Evolutionary conservation across 1,140 invertebrate genomes (phyloP).

Genomic region (Drosophila setifemur): DNA sequence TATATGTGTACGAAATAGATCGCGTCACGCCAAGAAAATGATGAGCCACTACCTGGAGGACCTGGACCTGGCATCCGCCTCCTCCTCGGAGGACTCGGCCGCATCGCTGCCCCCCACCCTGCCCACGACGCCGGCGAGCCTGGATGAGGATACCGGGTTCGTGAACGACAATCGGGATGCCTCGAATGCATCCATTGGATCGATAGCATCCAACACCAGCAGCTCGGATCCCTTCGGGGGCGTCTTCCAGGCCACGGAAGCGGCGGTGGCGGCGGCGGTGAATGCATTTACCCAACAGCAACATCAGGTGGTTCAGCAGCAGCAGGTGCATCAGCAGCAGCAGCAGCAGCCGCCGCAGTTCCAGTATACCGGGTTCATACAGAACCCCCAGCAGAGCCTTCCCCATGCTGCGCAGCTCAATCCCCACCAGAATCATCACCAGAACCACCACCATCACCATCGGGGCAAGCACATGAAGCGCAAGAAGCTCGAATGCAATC

Average conservation of each 20-base stretch:
- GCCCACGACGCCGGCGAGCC: conserved; percentile 1
- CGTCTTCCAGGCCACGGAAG: conserved; percentile 48
- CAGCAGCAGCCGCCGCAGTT: conserved; percentile 31
- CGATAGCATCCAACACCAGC: not conserved
- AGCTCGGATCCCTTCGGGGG: conserved; percentile 47
- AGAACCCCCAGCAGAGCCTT: conserved; percentile 8
- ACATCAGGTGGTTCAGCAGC: conserved; percentile 5
- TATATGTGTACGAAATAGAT: conserved; percentile 58
- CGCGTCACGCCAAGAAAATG: conserved; percentile 57
- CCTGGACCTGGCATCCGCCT: conserved; percentile 35
- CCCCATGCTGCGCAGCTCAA: conserved; percentile 7
- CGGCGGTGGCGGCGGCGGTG: conserved; percentile 17
- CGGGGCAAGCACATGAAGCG: conserved; percentile 83
- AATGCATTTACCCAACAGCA: conserved; percentile 27
- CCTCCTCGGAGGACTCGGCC: conserved; percentile 41
- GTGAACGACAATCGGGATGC: conserved; percentile 49
- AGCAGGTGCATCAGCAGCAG: conserved; percentile 29
- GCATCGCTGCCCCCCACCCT: not conserved
- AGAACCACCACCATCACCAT: conserved; percentile 3
- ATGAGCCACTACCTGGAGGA: conserved; percentile 57
- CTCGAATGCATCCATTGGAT: too few species aligned
- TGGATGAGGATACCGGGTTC: conserved; percentile 66
- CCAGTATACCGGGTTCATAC: conserved; percentile 29
- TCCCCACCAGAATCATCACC: not conserved
- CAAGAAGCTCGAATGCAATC: conserved; percentile 86